Conservation (phyloP, 2,797 vertebrate genomes). For the Netta rufina region DNA sequence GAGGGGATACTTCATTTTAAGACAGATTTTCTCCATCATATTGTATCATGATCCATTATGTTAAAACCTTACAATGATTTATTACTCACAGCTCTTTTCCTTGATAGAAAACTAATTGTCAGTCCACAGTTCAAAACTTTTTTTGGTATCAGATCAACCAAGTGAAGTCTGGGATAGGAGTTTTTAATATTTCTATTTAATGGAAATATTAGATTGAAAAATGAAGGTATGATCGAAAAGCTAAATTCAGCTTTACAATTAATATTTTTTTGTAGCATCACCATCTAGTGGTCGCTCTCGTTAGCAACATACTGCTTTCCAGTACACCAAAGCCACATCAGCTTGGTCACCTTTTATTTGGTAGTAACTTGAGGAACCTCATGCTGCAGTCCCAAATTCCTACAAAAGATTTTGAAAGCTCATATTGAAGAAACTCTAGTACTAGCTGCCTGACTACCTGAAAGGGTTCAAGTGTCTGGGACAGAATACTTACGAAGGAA, state of each 20-base stretch:
- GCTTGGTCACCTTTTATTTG: background rate
- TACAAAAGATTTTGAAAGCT: background rate
- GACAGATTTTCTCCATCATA: too few relatives aligned
- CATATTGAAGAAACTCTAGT: background rate
- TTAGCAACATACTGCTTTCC: background rate
- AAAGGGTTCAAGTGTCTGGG: background rate
- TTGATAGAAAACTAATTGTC: background rate
- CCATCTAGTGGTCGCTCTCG: slow-evolving; percentile 61
- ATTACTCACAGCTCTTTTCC: background rate
- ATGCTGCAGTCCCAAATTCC: fast-evolving
- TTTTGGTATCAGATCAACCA: background rate
- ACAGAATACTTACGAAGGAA: background rate
- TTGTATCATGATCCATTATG: background rate
- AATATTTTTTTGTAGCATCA: slow-evolving; percentile 9
- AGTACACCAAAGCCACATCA: background rate
- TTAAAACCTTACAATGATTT: background rate
- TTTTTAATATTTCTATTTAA: background rate
- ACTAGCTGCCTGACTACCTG: too few relatives aligned
- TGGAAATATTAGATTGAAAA: background rate
- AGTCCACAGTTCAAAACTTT: background rate
- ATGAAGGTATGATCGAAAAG: fast-evolving
- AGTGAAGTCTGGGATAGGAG: background rate
- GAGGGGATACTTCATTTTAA: background rate
- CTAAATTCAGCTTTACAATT: fast-evolving
- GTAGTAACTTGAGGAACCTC: fast-evolving